Evolutionary conservation across 2,113 vertebrate genomes (phyloP).

Genomic region (Psittacula cyanocephala): DNA sequence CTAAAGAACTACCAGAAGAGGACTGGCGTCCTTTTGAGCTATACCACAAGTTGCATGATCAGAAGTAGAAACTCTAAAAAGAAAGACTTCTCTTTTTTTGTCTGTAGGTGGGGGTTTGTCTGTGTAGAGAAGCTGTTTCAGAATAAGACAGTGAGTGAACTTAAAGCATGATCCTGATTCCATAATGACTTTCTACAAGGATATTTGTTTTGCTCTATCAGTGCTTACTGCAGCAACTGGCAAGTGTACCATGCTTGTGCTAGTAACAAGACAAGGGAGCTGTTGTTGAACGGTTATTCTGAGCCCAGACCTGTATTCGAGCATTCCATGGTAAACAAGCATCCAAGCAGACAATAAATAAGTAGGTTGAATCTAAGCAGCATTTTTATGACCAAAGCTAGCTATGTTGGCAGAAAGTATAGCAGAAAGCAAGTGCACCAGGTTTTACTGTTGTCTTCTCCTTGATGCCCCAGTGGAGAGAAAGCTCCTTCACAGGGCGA

Average conservation of each 20-base stretch:
- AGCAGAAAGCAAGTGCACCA: background rate
- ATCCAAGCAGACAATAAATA: background rate
- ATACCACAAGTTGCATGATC: fast-evolving
- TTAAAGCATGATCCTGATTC: background rate
- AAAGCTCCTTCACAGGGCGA: background rate
- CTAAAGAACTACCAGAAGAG: background rate
- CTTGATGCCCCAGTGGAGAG: background rate
- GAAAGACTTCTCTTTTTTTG: background rate
- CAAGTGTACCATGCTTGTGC: fast-evolving
- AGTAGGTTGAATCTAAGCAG: background rate
- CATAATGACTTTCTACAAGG: background rate
- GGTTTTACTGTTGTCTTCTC: background rate
- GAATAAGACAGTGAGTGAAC: background rate
- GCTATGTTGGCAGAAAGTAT: background rate
- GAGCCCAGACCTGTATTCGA: fast-evolving
- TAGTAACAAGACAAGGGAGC: fast-evolving
- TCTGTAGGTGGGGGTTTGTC: background rate
- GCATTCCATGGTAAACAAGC: background rate
- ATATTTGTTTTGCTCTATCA: too few species aligned
- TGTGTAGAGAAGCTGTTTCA: fast-evolving
- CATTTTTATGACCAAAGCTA: background rate
- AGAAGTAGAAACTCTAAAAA: background rate
- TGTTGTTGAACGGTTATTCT: background rate
- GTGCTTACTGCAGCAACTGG: background rate
- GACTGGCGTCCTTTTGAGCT: background rate